A percentile compares a stretch with the other conserved stretches of the same genome.
Evolutionary conservation across 2,113 vertebrate genomes (phyloP).

Genomic region (zebrafish (Danio rerio)): DNA sequence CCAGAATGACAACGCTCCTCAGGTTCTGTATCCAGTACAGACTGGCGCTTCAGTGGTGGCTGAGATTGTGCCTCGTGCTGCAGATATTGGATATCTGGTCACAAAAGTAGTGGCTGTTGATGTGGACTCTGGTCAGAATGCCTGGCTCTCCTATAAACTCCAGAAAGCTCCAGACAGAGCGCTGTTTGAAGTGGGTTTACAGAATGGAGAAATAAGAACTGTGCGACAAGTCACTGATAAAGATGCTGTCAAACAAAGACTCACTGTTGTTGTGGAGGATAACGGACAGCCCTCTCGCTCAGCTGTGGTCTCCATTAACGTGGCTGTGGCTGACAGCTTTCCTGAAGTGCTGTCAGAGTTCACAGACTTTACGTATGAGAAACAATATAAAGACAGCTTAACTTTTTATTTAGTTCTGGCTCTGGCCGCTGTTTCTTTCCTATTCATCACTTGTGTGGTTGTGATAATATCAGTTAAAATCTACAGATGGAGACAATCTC

Average conservation of each 20-base stretch:
- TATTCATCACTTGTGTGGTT: not conserved
- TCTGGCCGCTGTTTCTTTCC: constrained; percentile 2
- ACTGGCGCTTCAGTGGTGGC: not conserved
- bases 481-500: constrained; percentile 12
- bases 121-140: constrained; percentile 16
- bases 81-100: constrained; percentile 16
- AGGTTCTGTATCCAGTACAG: constrained; percentile 15
- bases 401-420: constrained; percentile 1
- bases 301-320: constrained; percentile 9
- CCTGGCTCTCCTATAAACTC: constrained; percentile 21
- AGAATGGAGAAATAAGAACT: constrained; percentile 15
- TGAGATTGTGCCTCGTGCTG: constrained; percentile 16
- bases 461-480: not conserved
- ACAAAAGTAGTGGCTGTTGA: constrained; percentile 14
- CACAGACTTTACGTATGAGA: not conserved
- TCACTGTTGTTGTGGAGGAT: constrained; percentile 19
- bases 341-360: constrained; percentile 12
- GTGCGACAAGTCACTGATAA: constrained; percentile 16
- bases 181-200: constrained; percentile 20
- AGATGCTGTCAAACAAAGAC: constrained; percentile 13
- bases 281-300: constrained; percentile 17
- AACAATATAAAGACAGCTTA: not conserved
- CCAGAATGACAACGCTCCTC: constrained; percentile 59
- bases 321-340: constrained; percentile 15
- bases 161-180: constrained; percentile 16